A percentile compares a stretch with the other conserved stretches of the same genome.
phyloP scores from a whole-genome alignment of 2,113 vertebrate species.

The Oncorhynchus mykiss region DNA sequence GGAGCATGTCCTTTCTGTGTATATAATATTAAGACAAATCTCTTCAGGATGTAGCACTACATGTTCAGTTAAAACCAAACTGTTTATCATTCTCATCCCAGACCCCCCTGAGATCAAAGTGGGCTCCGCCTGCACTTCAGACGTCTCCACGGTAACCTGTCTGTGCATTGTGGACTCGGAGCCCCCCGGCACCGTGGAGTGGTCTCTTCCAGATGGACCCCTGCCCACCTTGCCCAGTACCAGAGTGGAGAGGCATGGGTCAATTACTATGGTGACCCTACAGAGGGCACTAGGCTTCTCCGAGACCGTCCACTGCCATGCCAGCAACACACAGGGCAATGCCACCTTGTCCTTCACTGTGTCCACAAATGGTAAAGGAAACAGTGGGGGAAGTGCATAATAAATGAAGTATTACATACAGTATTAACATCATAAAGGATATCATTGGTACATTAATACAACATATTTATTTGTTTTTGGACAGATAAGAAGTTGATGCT shows the following conservation, averaged over 20 bases:
- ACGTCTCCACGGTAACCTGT: conserved; percentile 41
- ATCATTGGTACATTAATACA: neutral
- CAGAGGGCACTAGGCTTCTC: conserved; percentile 21
- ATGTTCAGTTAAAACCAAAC: neutral
- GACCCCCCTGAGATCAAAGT: conserved; percentile 65
- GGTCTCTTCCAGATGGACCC: conserved; percentile 41
- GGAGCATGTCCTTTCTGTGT: neutral
- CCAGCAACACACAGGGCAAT: conserved; percentile 57
- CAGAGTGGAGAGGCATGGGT: conserved; percentile 32
- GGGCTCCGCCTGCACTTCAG: conserved; percentile 51
- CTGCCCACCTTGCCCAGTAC: conserved; percentile 30
- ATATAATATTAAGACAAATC: neutral
- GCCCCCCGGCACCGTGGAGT: conserved; percentile 54
- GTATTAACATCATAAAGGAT: neutral
- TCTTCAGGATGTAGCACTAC: neutral
- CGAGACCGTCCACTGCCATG: conserved; percentile 52
- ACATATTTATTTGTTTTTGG: conserved; percentile 12
- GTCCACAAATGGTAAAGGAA: conserved; percentile 36
- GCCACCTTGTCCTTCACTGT: conserved; percentile 33
- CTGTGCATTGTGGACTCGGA: conserved; percentile 62
- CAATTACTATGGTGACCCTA: conserved; percentile 45
- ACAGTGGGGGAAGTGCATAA: neutral
- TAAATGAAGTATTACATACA: neutral
- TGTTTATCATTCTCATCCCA: conserved; percentile 21
- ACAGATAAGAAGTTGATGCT: conserved; percentile 42